Evolutionary conservation across 2,888 invertebrate species (phyloP).

Genomic region (Macaria notata): DNA sequence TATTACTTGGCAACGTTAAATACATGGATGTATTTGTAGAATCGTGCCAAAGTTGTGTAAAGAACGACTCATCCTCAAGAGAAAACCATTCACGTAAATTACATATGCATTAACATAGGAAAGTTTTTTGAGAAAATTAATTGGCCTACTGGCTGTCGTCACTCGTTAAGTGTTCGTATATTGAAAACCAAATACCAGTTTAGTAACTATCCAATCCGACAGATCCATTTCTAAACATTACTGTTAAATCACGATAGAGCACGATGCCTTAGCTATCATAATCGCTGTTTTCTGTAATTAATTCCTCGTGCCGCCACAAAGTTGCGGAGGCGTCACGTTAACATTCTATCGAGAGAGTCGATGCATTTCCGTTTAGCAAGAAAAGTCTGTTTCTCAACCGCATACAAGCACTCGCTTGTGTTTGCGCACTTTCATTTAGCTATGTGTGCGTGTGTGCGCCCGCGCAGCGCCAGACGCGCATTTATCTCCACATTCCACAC

Average conservation of each 20-base stretch:
- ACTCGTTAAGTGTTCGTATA: too few relatives aligned
- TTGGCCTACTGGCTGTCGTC: too few relatives aligned
- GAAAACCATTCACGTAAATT: too few relatives aligned
- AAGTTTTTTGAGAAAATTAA: too few relatives aligned
- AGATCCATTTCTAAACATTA: too few relatives aligned
- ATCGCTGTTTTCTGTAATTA: not conserved
- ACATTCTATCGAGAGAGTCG: conserved; percentile 15
- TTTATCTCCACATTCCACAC: conserved; percentile 44
- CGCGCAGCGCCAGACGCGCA: conserved; percentile 46
- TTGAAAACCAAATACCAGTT: conserved; percentile 6
- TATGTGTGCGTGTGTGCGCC: conserved; percentile 45
- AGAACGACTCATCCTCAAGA: too few relatives aligned
- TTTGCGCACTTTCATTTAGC: conserved; percentile 41
- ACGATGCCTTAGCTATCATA: not conserved
- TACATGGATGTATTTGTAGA: too few relatives aligned
- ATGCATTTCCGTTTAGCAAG: conserved; percentile 37
- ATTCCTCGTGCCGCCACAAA: conserved; percentile 3
- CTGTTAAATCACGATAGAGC: not conserved
- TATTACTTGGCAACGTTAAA: too few relatives aligned
- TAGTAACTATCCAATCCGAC: conserved; percentile 11
- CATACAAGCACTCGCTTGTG: conserved; percentile 25
- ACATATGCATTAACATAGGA: too few relatives aligned
- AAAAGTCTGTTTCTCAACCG: conserved; percentile 44
- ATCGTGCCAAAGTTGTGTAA: too few relatives aligned
- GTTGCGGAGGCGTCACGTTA: conserved; percentile 16